A percentile compares a stretch with the other conserved stretches of the same genome.
phyloP scores from a whole-genome alignment of 1,140 invertebrate genomes.

The Gonatopus flavifemur region DNA sequence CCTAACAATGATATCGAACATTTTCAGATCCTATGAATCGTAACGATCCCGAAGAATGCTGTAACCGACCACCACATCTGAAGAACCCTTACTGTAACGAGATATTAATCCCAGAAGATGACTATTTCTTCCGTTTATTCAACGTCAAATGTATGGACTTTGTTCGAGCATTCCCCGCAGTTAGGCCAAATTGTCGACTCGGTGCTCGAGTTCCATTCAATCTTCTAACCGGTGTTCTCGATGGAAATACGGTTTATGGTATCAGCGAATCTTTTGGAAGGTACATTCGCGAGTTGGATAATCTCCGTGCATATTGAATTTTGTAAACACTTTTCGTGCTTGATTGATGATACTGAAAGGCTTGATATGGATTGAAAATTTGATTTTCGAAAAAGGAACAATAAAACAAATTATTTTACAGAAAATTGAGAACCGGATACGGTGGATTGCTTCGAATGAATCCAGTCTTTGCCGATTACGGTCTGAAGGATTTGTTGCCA shows the following conservation, averaged over 20 bases:
- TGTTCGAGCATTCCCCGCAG: slow-evolving; percentile 81
- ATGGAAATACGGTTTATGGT: slow-evolving; percentile 85
- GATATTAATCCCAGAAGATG: slow-evolving; percentile 84
- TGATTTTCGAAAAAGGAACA: not conserved
- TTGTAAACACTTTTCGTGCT: not conserved
- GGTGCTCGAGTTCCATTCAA: slow-evolving; percentile 80
- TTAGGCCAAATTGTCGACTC: slow-evolving; percentile 79
- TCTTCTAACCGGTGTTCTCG: slow-evolving; percentile 77
- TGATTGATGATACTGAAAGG: not conserved
- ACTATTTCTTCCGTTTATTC: slow-evolving; percentile 88
- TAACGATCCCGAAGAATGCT: slow-evolving; percentile 88
- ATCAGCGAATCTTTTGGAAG: slow-evolving; percentile 75
- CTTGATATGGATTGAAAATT: slow-evolving; percentile 6
- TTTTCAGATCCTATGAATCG: slow-evolving; percentile 75
- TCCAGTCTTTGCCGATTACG: slow-evolving; percentile 83
- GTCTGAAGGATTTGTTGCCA: slow-evolving; percentile 84
- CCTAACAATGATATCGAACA: too few relatives aligned
- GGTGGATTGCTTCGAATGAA: slow-evolving; percentile 83
- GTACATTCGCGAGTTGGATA: slow-evolving; percentile 43
- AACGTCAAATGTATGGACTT: slow-evolving; percentile 85
- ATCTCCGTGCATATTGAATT: not conserved
- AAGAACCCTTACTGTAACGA: slow-evolving; percentile 92
- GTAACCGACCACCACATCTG: slow-evolving; percentile 71
- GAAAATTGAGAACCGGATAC: slow-evolving; percentile 76
- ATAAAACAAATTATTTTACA: slow-evolving; percentile 36